Percentiles rank a stretch among this genome's conserved stretches.
phyloP scores from a whole-genome alignment of 2,888 invertebrate species.

The Drosophila rellima region DNA sequence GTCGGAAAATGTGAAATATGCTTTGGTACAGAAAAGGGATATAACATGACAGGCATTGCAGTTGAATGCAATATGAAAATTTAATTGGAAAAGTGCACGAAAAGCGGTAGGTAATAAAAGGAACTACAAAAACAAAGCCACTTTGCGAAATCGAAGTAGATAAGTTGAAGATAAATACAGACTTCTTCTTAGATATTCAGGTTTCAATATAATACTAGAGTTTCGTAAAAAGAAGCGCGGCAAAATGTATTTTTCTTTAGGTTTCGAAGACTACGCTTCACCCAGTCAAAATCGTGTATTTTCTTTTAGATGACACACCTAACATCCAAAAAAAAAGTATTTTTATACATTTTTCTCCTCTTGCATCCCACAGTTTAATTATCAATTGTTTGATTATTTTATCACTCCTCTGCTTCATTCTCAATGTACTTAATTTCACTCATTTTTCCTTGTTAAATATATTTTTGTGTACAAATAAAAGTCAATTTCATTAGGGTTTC shows the following conservation, averaged over 20 bases:
- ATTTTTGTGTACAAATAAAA: conserved; percentile 5
- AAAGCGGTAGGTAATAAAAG: conserved; percentile 1
- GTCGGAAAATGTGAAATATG: conserved; percentile 27
- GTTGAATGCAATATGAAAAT: conserved; percentile 27
- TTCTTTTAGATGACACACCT: no score
- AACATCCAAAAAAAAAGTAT: no score
- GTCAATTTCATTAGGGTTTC: conserved; percentile 16
- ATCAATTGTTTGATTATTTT: neutral
- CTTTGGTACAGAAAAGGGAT: conserved; percentile 11
- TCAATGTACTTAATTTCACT: neutral
- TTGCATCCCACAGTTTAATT: neutral
- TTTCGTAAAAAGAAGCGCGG: no score
- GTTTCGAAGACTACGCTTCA: no score
- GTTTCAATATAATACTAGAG: neutral
- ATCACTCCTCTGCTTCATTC: neutral
- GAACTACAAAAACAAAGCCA: conserved; percentile 8
- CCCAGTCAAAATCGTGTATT: no score
- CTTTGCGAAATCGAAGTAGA: conserved; percentile 12
- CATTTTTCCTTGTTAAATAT: neutral
- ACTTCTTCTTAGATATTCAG: neutral
- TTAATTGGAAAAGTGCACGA: conserved; percentile 42
- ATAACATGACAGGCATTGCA: conserved; percentile 25
- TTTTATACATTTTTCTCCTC: no score
- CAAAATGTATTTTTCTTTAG: neutral
- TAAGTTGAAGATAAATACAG: neutral